Evolutionary conservation across 2,797 vertebrate species (phyloP).

Genomic region (Bufotes viridis): DNA sequence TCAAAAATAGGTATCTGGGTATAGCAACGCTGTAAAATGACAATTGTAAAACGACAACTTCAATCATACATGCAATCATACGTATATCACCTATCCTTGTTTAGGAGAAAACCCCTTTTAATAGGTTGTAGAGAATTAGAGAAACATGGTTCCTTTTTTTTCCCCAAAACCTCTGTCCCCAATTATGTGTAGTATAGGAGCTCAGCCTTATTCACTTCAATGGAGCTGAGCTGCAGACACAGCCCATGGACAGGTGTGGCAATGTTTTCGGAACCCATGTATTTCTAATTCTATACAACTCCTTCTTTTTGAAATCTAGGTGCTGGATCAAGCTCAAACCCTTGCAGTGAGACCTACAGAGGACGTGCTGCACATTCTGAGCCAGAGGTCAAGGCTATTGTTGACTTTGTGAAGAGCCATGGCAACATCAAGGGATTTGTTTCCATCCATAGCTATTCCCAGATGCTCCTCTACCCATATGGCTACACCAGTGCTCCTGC

Average conservation of each 20-base stretch:
- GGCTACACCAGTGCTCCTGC: conserved; percentile 79
- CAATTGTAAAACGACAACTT: background rate
- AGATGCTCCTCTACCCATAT: conserved; percentile 92
- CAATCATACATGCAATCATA: too few relatives aligned
- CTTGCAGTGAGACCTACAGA: conserved; percentile 84
- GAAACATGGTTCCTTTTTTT: too few relatives aligned
- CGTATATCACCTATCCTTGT: too few relatives aligned
- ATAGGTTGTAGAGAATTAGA: too few relatives aligned
- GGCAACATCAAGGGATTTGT: conserved; percentile 90
- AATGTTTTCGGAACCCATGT: too few relatives aligned
- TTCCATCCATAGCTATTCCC: conserved; percentile 95
- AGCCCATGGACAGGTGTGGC: too few relatives aligned
- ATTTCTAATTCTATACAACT: too few relatives aligned
- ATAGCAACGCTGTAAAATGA: background rate
- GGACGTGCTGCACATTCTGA: conserved; percentile 86
- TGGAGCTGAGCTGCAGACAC: too few relatives aligned
- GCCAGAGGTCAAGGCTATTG: conserved; percentile 88
- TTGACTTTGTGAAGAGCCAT: conserved; percentile 87
- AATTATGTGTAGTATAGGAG: too few relatives aligned
- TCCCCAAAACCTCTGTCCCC: too few relatives aligned
- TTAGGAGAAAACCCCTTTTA: too few relatives aligned
- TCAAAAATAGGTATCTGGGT: background rate
- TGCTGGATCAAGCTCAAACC: conserved; percentile 78
- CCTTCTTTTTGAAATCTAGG: conserved; percentile 68
- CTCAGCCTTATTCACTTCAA: too few relatives aligned